Evolutionary conservation across 92 coral and sea anemone genomes (phyloP), one percentile per base, ranked within the genome.

Genomic region (Palythoa grandiflora): DNA sequence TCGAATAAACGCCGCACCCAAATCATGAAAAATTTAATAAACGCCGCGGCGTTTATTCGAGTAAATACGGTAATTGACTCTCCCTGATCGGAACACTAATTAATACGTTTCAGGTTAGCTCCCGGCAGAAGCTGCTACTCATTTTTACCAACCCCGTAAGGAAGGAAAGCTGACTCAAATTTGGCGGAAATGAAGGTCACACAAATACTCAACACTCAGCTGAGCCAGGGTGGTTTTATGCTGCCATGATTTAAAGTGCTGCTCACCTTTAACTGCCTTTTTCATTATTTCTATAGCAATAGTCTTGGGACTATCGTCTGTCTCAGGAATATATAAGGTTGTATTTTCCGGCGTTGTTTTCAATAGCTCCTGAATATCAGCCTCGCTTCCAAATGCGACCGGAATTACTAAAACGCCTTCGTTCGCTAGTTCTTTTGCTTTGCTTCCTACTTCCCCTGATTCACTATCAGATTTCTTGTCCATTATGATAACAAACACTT

Each of bases 401-500:
- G 95, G 88, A 15, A 96, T 91, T 21, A 95, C 90, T 87, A 93
- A 83, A n/a, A 96, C 87, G 15, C 93, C 93, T 55, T 88, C 84
- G 74, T 84, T 79, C 76, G 73, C 88, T 21, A 96, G 84, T 17
- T 89, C 88, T 66, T 93, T 90, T 19, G 92, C 92, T 21, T 90
- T 93, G 61, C 78, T 89, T 37, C 38, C 68, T 85, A 94, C 88
- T 66, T 77, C 93, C 70, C 85, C 77, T 10, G 87, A 85, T 16
- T 92, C 94, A 71, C 92, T 87, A 47, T 89, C 91, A 0, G 93
- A 91, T 71, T 80, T 92, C 76, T 77, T 92, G 80, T 96, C 98
- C 71, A 93, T 93, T 36, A 95, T 85, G 48, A 96, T 91, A n/a
- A 96, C 96, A 84, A 96, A 73, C 1, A 94, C 84, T 76, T 92